A percentile compares a stretch with the other conserved stretches of the same genome.
Evolutionary conservation across 2,888 invertebrate genomes (phyloP).

Genomic region (Reticulitermes lucifugus): DNA sequence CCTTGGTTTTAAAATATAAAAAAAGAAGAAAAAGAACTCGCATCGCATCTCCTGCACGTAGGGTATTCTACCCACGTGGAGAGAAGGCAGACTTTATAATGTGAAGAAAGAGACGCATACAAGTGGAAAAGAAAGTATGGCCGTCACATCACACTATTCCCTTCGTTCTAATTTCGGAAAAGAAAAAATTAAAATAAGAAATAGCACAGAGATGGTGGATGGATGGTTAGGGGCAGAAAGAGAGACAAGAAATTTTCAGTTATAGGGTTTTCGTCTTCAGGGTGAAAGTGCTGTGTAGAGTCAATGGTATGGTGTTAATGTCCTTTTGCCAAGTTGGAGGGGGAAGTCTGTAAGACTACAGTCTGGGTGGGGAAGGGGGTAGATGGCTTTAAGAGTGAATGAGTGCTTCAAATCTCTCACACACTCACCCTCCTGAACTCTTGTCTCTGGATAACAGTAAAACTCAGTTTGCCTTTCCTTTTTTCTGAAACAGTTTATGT

Average conservation of each 20-base stretch:
- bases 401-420: conserved; percentile 9
- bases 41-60: neutral
- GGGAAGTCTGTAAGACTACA: neutral
- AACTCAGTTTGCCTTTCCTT: neutral
- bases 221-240: neutral
- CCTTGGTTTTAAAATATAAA: conserved; percentile 43
- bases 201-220: neutral
- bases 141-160: neutral
- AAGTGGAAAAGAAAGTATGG: conserved; percentile 5
- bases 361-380: too few relatives aligned
- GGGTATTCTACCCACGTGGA: conserved; percentile 39
- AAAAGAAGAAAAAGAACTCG: neutral
- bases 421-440: neutral
- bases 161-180: conserved; percentile 31
- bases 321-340: conserved; percentile 5
- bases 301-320: conserved; percentile 32
- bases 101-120: neutral
- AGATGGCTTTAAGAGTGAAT: conserved; percentile 3
- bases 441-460: neutral
- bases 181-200: conserved; percentile 15
- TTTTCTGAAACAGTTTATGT: neutral
- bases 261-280: conserved; percentile 8
- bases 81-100: neutral
- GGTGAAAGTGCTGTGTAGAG: conserved; percentile 16
- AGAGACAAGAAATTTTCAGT: conserved; percentile 5